A percentile compares a stretch with the other conserved stretches of the same genome.
phyloP scores from a whole-genome alignment of 2,888 invertebrate species.

The Chymomyza caudatula region DNA sequence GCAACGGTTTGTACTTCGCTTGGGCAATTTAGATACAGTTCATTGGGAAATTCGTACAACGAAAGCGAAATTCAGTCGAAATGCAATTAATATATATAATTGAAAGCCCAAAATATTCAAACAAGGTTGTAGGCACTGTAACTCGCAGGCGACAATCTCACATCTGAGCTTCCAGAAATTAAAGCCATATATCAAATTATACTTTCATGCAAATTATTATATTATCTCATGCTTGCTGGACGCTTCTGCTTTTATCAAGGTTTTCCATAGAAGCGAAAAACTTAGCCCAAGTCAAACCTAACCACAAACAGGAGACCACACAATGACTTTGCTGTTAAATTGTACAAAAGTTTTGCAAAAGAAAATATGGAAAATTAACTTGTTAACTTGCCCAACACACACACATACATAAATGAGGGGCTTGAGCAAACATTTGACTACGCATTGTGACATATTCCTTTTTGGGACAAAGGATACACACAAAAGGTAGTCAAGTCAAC shows the following conservation, averaged over 20 bases:
- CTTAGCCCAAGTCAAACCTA: neutral
- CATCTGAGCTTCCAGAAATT: no score
- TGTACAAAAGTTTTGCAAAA: slow-evolving; percentile 59
- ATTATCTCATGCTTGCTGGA: neutral
- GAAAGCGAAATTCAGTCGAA: no score
- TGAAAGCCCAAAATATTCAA: no score
- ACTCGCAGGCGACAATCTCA: no score
- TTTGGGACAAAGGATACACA: slow-evolving; percentile 62
- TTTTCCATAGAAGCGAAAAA: neutral
- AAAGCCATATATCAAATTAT: no score
- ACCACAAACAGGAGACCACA: slow-evolving; percentile 38
- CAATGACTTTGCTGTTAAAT: slow-evolving; percentile 50
- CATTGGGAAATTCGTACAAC: no score
- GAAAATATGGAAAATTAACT: slow-evolving; percentile 72
- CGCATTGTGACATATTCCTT: slow-evolving; percentile 55
- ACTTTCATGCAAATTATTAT: neutral
- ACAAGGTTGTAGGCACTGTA: no score
- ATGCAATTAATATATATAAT: no score
- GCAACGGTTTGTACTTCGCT: no score
- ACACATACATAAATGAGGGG: slow-evolving; percentile 29
- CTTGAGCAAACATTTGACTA: slow-evolving; percentile 50
- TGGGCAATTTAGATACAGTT: no score
- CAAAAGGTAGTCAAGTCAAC: slow-evolving; percentile 66
- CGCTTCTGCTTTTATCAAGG: neutral
- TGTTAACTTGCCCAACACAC: slow-evolving; percentile 56